Percentiles rank a stretch among this genome's conserved stretches.
Conservation (phyloP, 35 echinoderm and acorn worm species). For the Apostichopus californicus region DNA sequence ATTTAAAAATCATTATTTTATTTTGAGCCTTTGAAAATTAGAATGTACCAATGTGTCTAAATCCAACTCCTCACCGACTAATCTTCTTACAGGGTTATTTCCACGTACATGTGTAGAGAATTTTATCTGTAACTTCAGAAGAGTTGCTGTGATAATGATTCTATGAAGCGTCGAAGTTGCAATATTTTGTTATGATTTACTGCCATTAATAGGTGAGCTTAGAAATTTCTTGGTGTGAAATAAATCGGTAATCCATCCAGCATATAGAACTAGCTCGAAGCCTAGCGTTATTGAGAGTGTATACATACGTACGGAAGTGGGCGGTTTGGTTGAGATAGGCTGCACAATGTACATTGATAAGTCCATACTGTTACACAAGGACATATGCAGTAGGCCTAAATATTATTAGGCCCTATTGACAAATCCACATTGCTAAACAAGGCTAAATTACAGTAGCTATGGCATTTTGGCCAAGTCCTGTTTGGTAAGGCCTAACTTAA, state of each 20-base stretch:
- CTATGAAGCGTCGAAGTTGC: not conserved
- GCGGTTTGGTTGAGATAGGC: constrained; percentile 1
- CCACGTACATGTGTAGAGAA: not conserved
- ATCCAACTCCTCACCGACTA: constrained; percentile 11
- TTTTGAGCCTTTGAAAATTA: not conserved
- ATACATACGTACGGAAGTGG: constrained; percentile 3
- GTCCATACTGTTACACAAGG: not conserved
- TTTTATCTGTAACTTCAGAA: constrained; percentile 1
- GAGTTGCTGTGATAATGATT: not conserved
- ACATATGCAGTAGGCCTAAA: no score
- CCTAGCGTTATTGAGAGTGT: not conserved
- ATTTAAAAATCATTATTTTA: not conserved
- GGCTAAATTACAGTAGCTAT: no score
- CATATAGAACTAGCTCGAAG: not conserved
- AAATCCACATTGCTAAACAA: no score
- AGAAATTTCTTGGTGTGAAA: not conserved
- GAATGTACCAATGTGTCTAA: not conserved
- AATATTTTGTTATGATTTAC: constrained; percentile 14
- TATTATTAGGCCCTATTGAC: no score
- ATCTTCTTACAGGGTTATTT: not conserved
- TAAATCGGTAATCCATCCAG: not conserved
- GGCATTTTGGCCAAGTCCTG: no score
- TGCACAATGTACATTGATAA: constrained; percentile 1
- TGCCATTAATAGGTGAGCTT: constrained; percentile 8
- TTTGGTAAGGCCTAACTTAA: no score